Evolutionary conservation across 92 coral and sea anemone species (phyloP).

Genomic region (Palythoa caribaeorum): DNA sequence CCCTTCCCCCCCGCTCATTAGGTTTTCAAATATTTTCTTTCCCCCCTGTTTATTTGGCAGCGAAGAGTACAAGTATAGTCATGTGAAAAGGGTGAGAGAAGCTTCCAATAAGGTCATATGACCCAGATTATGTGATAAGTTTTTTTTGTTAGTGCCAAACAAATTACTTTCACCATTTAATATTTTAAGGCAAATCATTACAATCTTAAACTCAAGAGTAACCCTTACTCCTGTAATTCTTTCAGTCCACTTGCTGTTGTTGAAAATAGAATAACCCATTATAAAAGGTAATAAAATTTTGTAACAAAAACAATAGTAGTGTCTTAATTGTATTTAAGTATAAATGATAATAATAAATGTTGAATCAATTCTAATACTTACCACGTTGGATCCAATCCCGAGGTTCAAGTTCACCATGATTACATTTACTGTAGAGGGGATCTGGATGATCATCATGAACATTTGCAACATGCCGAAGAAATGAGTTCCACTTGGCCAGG

Average conservation of each 20-base stretch:
- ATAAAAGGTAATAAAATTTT: neutral
- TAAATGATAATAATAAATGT: neutral
- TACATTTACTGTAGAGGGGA: neutral
- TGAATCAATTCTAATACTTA: neutral
- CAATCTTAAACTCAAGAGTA: neutral
- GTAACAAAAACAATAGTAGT: neutral
- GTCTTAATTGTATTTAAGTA: neutral
- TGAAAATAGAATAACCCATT: neutral
- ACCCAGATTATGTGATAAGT: neutral
- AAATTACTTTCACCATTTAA: neutral
- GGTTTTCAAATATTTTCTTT: no score
- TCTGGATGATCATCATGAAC: conserved; percentile 11
- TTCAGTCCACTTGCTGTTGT: neutral
- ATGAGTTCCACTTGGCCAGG: conserved; percentile 18
- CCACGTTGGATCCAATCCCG: neutral
- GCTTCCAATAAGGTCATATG: neutral
- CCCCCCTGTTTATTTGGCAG: no score
- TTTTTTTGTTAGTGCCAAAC: neutral
- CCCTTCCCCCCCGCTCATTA: no score
- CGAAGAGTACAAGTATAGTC: neutral
- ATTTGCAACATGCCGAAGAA: conserved; percentile 1
- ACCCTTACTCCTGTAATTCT: neutral
- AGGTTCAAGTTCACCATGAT: neutral
- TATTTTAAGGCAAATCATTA: neutral
- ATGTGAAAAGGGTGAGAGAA: neutral